Evolutionary conservation across 1,140 invertebrate species (phyloP), one percentile per base, ranked within the genome.

Genomic region (Ectropis grisescens): DNA sequence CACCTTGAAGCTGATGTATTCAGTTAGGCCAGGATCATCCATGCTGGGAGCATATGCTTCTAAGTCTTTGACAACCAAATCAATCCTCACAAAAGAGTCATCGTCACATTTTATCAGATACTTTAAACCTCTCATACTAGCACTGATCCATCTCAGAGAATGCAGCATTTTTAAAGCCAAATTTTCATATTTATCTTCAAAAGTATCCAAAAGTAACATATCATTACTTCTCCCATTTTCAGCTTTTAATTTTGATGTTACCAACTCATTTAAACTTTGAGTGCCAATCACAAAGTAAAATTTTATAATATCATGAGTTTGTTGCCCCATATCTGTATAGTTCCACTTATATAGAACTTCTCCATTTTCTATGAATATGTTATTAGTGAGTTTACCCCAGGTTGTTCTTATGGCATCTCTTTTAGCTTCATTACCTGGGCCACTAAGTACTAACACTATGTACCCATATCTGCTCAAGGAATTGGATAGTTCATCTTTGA

Each of bases 31-130:
- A 14, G 46, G 45, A 28, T 47, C 54, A 58, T 42, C 65, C 76
- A 78, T 76, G 13, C 60, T 42, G 13, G 70, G 69, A 13, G 60
- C 70, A 65, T 45, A 76, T 11, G 62, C 61, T 28, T 72, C 72
- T 10, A 81, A 48, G 45, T 74, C 51, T 44, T 42, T 65, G 3
- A 81, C 49, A 30, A 81, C 74, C 27, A 76, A 41, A 34, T 81
- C 76, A 46, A 78, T 37, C 49, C 76, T 60, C 1, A 81, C 60
- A 69, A 81, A 81, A 4, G 76, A 81, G 42, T 81, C 76, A 62
- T 81, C 76, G 58, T 81, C 76, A 70, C 70, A 72, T 47, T 81
- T 81, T 13, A 81, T 58, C 8, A 78, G 33, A 60, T 81, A 78
- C 41, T 74, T 76, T 25, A 76, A 29, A 13, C 56, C 28, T 13